These are phyloP conservation scores for Nezara viridula DNA, from an alignment of 2,888 invertebrate species.

Conservation along the genomic window DNA sequence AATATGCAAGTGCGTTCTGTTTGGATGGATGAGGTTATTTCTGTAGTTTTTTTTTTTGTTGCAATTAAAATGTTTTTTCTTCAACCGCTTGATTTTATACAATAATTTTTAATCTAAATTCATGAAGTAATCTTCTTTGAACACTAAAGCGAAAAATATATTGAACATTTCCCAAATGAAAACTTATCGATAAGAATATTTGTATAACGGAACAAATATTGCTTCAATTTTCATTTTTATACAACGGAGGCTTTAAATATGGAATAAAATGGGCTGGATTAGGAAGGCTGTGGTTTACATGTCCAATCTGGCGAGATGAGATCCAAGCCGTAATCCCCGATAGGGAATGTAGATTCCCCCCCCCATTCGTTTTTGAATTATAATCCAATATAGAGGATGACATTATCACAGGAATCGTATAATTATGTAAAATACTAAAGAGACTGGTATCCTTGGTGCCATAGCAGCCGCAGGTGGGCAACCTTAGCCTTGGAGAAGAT, in stretches of 20 bases:
- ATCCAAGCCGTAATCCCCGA: not conserved
- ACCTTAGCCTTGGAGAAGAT: conserved; percentile 42
- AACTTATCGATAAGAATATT: not conserved
- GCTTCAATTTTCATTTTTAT: not conserved
- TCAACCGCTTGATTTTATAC: too few species aligned
- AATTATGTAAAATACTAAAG: conserved; percentile 29
- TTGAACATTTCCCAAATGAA: not conserved
- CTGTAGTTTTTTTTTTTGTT: too few species aligned
- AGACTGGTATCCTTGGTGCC: conserved; percentile 16
- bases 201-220: not conserved
- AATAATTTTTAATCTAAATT: too few species aligned
- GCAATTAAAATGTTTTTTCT: too few species aligned
- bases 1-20: too few species aligned
- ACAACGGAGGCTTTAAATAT: conserved; percentile 10
- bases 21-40: too few species aligned
- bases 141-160: not conserved
- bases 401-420: conserved; percentile 42
- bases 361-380: conserved; percentile 15
- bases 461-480: conserved; percentile 38
- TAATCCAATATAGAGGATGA: not conserved
- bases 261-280: not conserved
- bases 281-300: not conserved
- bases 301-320: conserved; percentile 8
- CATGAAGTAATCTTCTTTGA: too few species aligned
- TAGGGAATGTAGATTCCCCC: conserved; percentile 12